Conservation (phyloP, 1,140 invertebrate species). For the Drosophila teissieri region DNA sequence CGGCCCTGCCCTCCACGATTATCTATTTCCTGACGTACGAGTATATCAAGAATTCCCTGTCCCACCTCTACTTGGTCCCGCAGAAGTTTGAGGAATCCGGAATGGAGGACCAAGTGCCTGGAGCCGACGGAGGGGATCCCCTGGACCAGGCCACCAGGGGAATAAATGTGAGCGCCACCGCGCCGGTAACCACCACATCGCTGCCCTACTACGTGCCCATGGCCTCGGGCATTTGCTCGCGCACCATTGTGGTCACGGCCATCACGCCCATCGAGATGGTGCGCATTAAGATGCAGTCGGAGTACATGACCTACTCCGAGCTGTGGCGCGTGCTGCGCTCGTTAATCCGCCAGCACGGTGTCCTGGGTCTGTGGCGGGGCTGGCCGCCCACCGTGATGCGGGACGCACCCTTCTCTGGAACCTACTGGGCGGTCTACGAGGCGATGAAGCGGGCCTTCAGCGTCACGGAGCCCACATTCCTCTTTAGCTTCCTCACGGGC, state of each 20-base stretch:
- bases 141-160: neutral
- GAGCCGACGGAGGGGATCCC: slow-evolving; percentile 8
- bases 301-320: slow-evolving; percentile 93
- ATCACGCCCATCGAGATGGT: slow-evolving; percentile 98
- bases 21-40: slow-evolving; percentile 99
- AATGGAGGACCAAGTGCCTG: neutral
- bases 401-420: slow-evolving; percentile 98
- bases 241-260: slow-evolving; percentile 92
- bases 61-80: slow-evolving; percentile 85
- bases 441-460: slow-evolving; percentile 89
- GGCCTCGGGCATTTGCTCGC: slow-evolving; percentile 91
- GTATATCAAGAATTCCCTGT: slow-evolving; percentile 89
- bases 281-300: slow-evolving; percentile 99
- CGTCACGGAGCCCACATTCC: slow-evolving; percentile 89
- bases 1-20: slow-evolving; percentile 97
- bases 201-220: slow-evolving; percentile 90
- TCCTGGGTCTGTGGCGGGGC: slow-evolving; percentile 94
- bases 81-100: neutral
- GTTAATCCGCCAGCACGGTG: slow-evolving; percentile 90
- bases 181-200: neutral
- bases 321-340: slow-evolving; percentile 85
- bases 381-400: slow-evolving; percentile 94
- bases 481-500: slow-evolving; percentile 93
- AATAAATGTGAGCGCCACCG: neutral
- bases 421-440: slow-evolving; percentile 98